Conservation (phyloP, 2,797 vertebrate genomes). For the Peromyscus attwateri region DNA sequence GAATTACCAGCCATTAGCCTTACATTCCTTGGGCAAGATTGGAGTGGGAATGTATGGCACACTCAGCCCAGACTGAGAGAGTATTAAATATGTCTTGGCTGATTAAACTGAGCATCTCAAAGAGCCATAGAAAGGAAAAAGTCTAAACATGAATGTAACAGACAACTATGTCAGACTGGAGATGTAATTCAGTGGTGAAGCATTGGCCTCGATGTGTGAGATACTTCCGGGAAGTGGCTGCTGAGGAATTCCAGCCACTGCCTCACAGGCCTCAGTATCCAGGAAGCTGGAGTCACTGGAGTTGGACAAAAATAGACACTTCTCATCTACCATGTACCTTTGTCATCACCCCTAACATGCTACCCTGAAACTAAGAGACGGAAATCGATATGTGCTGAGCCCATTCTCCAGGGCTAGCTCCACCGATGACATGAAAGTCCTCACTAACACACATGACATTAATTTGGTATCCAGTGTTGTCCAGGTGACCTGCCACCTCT, state of each 20-base stretch:
- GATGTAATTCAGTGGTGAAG: background rate
- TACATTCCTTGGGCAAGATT: background rate
- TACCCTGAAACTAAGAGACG: background rate
- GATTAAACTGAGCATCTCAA: constrained; percentile 24
- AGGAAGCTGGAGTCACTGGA: background rate
- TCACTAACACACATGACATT: background rate
- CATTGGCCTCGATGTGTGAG: background rate
- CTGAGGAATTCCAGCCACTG: accelerated
- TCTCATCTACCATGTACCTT: accelerated
- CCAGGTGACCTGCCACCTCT: background rate
- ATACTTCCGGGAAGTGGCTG: background rate
- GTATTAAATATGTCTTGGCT: background rate
- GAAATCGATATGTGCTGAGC: background rate
- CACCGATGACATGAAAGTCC: background rate
- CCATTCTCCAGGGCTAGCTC: background rate
- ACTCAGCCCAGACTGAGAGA: background rate
- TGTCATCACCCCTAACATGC: background rate
- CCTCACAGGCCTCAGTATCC: background rate
- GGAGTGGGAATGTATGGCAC: background rate
- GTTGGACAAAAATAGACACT: background rate
- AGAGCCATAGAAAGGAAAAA: background rate
- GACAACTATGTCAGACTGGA: background rate
- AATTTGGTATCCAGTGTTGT: background rate
- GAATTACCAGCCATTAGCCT: background rate
- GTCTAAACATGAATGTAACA: constrained; percentile 20